Conservation (phyloP, 1,140 invertebrate species). For the Helicoverpa armigera region DNA sequence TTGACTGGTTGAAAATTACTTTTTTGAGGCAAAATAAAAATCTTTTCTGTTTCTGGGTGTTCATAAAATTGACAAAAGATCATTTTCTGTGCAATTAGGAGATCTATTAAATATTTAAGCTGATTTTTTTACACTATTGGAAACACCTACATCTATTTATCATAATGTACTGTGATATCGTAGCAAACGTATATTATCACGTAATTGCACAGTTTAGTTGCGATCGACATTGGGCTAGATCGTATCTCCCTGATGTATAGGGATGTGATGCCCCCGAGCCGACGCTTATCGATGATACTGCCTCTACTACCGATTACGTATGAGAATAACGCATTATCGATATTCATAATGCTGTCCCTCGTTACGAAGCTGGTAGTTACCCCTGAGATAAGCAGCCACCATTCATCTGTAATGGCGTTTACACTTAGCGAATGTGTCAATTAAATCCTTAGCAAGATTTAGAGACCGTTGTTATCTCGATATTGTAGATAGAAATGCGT, state of each 20-base stretch:
- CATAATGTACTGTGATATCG: neutral
- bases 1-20: too few relatives aligned
- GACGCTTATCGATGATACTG: conserved; percentile 62
- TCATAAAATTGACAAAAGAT: neutral
- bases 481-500: conserved; percentile 29
- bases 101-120: too few relatives aligned
- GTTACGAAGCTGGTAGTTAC: conserved; percentile 49
- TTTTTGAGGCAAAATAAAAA: neutral
- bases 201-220: conserved; percentile 71
- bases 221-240: conserved; percentile 70
- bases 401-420: conserved; percentile 41
- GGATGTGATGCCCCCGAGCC: conserved; percentile 55
- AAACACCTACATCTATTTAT: neutral
- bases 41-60: neutral
- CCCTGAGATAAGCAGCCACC: conserved; percentile 31
- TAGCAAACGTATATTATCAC: conserved; percentile 54
- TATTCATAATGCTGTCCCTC: conserved; percentile 57
- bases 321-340: conserved; percentile 53
- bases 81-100: too few relatives aligned
- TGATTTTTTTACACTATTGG: neutral
- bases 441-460: conserved; percentile 39
- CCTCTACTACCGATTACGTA: conserved; percentile 56
- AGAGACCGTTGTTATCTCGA: conserved; percentile 19
- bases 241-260: conserved; percentile 74
- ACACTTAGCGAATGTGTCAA: conserved; percentile 44